Base-by-base conservation (phyloP, 2,888 invertebrate genomes). In the Orchestes rusci region DNA sequence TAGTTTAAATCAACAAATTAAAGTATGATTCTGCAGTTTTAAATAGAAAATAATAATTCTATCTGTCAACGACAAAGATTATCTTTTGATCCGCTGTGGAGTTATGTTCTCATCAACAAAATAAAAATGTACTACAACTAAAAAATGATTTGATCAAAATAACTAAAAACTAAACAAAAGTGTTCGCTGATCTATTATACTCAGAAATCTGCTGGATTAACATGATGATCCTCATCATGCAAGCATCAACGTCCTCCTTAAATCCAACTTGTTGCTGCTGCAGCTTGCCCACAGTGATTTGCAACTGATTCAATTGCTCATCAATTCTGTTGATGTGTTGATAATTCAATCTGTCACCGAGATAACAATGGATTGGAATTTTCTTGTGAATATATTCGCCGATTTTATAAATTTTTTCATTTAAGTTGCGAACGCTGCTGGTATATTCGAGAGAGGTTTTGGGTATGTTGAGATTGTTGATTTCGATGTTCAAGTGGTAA, bases 281-380 rank as follows among this genome's bases (percentile, higher is more conserved):
- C 15, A 57, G 31, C 32, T 55, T 55, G 2, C 56, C 53, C n/a
- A 58, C 41, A 18, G 44, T 50, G 10, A 55, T 43, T 41, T 57
- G 56, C 18, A 59, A 33, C 8, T 50, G 42, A 41, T 57, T 59
- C 19, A 59, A 40, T 29, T 50, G 32, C 31, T 59, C 57, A 41
- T 59, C 59, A 7, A 59, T 19, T 12, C 42, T 18, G 32, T 53
- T 39, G 31, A 50, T 53, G 16, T 53, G 50, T 5, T 48, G 40
- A 7, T 48, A 45, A 3, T 40, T 48, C 3, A 50, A 30, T 7
- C 30, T 5, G 1, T n/a, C 12, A 32, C 30, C 16, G 42, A 36
- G 16, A 53, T 44, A 27, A 17, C 40, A 17, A 34, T 36, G 20
- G 46, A 31, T 27, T 13, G 31, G 2, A 10, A 23, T 30, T 34